Conservation (phyloP, 1,140 invertebrate species). For the Drosophila melanogaster region Release_6_plus_ISO1_MT NT_037436.4:14113001-14113500, state of each 20-base stretch:
- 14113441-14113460: conserved; percentile 88
- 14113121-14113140: conserved; percentile 45
- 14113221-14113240: conserved; percentile 70
- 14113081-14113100: conserved; percentile 58
- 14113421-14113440: conserved; percentile 90
- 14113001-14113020: conserved; percentile 79
- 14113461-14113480: conserved; percentile 92
- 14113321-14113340: conserved; percentile 44
- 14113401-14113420: conserved; percentile 75
- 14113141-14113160: conserved; percentile 70
- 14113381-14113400: conserved; percentile 75
- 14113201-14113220: conserved; percentile 77
- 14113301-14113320: conserved; percentile 52
- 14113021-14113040: conserved; percentile 95
- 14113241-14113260: conserved; percentile 81
- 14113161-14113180: conserved; percentile 83
- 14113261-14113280: conserved; percentile 73
- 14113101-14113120: conserved; percentile 41
- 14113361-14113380: conserved; percentile 72
- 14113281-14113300: conserved; percentile 74
- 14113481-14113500: conserved; percentile 92
- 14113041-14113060: conserved; percentile 90
- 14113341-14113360: conserved; percentile 69
- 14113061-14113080: conserved; percentile 82
- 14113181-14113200: conserved; percentile 80